Evolutionary conservation across 2,888 invertebrate species (phyloP).

Genomic region (Sarcophaga subvicina): DNA sequence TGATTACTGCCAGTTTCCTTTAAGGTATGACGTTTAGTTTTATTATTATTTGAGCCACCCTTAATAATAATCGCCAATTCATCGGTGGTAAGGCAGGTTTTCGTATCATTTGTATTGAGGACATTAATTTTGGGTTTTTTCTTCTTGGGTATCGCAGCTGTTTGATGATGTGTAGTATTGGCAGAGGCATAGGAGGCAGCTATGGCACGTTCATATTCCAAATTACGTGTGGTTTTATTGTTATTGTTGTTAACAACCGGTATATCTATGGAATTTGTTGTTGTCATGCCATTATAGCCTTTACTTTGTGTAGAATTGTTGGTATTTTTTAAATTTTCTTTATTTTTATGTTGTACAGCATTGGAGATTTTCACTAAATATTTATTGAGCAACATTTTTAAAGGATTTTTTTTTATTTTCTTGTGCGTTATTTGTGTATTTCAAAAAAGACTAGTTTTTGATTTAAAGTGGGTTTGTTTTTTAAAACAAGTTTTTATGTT

Average conservation of each 20-base stretch:
- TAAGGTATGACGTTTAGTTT: conserved; percentile 60
- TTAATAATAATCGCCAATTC: conserved; percentile 70
- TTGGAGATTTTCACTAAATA: conserved; percentile 80
- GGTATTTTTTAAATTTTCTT: conserved; percentile 72
- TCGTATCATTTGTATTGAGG: conserved; percentile 59
- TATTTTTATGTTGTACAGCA: conserved; percentile 76
- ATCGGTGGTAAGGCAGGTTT: conserved; percentile 67
- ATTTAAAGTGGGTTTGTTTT: background rate
- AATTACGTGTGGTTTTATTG: conserved; percentile 72
- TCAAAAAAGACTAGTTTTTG: conserved; percentile 58
- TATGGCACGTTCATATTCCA: conserved; percentile 78
- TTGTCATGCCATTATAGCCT: conserved; percentile 47
- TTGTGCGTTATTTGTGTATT: conserved; percentile 9
- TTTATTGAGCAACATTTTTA: conserved; percentile 80
- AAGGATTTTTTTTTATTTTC: conserved; percentile 10
- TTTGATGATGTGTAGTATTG: conserved; percentile 39
- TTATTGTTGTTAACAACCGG: conserved; percentile 61
- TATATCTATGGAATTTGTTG: conserved; percentile 26
- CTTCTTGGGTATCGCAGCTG: conserved; percentile 60
- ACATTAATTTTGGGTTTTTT: conserved; percentile 69
- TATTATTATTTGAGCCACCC: conserved; percentile 57
- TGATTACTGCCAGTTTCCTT: conserved; percentile 52
- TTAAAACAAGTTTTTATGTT: background rate
- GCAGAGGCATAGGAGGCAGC: conserved; percentile 74
- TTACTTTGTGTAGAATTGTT: conserved; percentile 19